Evolutionary conservation across 35 echinoderm and acorn worm species (phyloP).

Genomic region (Apostichopus japonicus): DNA sequence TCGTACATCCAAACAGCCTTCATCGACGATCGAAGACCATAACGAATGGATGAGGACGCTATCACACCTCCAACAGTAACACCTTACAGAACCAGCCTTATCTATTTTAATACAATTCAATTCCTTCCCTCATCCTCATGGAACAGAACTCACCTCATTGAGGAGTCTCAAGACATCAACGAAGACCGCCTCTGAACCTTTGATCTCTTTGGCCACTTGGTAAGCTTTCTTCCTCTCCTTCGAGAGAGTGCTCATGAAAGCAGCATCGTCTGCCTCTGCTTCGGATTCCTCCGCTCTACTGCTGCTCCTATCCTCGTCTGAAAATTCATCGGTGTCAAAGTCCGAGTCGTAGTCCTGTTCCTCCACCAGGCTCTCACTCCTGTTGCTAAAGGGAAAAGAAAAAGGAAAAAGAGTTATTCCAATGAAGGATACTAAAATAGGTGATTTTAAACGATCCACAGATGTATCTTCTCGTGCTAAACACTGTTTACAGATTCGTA

Average conservation of each 20-base stretch:
- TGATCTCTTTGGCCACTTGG: constrained; percentile 87
- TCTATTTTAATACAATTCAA: too few relatives aligned
- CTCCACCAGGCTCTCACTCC: neutral
- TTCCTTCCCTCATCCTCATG: too few relatives aligned
- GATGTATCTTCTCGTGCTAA: too few relatives aligned
- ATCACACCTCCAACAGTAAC: too few relatives aligned
- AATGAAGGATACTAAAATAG: too few relatives aligned
- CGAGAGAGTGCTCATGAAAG: constrained; percentile 26
- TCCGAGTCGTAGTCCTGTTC: neutral
- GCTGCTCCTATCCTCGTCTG: neutral
- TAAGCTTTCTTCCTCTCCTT: constrained; percentile 70
- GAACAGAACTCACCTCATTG: constrained; percentile 60
- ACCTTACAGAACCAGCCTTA: too few relatives aligned
- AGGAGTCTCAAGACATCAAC: constrained; percentile 90
- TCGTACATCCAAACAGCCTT: too few relatives aligned
- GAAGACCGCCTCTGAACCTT: constrained; percentile 87
- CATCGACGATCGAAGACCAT: too few relatives aligned
- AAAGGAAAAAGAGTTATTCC: neutral
- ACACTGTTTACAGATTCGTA: too few relatives aligned
- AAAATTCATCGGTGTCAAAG: neutral
- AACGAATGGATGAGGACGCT: too few relatives aligned
- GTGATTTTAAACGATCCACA: too few relatives aligned
- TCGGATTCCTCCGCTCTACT: neutral
- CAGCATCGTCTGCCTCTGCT: neutral
- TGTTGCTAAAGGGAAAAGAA: neutral